Conservation (phyloP, 2,797 vertebrate species). For the Micrastur ruficollis region DNA sequence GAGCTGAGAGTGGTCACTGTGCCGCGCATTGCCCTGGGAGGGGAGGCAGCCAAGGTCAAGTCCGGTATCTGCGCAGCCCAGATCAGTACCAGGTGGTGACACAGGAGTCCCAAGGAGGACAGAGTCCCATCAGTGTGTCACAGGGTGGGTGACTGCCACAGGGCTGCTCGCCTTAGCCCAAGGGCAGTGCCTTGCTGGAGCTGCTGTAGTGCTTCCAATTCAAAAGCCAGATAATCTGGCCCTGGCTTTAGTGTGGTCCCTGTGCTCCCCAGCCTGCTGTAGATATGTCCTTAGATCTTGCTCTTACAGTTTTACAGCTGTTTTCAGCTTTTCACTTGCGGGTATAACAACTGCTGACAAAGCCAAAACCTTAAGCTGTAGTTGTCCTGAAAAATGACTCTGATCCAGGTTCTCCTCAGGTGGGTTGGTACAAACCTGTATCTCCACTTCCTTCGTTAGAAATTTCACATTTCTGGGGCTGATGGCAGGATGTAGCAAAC, state of each 20-base stretch:
- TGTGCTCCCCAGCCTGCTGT: not conserved
- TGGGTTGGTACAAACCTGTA: fast-evolving
- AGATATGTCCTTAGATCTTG: not conserved
- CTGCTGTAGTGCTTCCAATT: not conserved
- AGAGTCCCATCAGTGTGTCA: not conserved
- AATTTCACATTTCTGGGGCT: not conserved
- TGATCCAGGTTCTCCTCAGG: not conserved
- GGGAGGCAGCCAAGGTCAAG: not conserved
- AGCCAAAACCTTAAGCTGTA: not conserved
- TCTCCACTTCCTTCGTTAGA: fast-evolving
- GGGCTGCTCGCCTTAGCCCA: not conserved
- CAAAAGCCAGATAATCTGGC: not conserved
- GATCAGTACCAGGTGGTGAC: not conserved
- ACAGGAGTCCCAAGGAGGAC: not conserved
- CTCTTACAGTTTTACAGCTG: not conserved
- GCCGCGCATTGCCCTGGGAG: not conserved
- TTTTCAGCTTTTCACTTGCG: not conserved
- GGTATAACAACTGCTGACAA: not conserved
- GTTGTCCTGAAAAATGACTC: not conserved
- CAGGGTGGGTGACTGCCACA: fast-evolving
- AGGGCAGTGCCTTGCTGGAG: not conserved
- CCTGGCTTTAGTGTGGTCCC: not conserved
- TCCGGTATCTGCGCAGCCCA: not conserved
- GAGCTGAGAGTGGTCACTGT: not conserved
- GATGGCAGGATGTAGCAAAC: not conserved